Evolutionary conservation across 2,888 invertebrate genomes (phyloP), one percentile per base, ranked within the genome.

Genomic region (Orthosia incerta): DNA sequence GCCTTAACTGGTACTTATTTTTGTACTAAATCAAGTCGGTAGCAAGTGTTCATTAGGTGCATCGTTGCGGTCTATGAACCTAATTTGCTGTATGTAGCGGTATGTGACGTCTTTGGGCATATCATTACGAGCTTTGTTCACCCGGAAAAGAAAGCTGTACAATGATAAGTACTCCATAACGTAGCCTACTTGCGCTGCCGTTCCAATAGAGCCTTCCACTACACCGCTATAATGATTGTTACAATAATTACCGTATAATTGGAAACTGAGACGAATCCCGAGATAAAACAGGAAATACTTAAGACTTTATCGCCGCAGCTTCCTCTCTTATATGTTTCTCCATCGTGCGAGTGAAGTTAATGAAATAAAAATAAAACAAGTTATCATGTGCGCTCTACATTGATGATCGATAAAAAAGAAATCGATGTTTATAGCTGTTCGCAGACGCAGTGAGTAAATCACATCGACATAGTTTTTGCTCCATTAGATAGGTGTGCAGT

Each of bases 401-500:
- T 57, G 59, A 57, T 51, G 12, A 64, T 68, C 55, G 57, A 77
- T 69, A 63, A 78, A 67, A 72, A 79, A 63, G 53, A 63, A 70
- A 72, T 71, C 71, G 46, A 71, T 72, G 51, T 82, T 53, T 66
- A 39, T 68, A 73, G 74, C 50, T 61, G 72, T 81, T 67, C 53
- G 53, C 51, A 80, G 53, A 57, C 63, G 57, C 69, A 56, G 39
- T 51, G 79, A 72, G 79, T 68, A 68, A 79, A 74, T 82, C 61
- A 73, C 57, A 73, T 76, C 72, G 71, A 71, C 67, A 70, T 51
- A 65, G 68, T 85, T 84, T 82, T 85, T 82, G 75, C 74, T 83
- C 66, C 74, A 81, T 78, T 78, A 70, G 76, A 74, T 85, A 76
- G 71, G 80, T 85, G 80, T 83, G 85, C 85, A 83, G 84, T 85